phyloP scores from a whole-genome alignment of 2,888 invertebrate genomes.

The Acanthosoma haemorrhoidale region DNA sequence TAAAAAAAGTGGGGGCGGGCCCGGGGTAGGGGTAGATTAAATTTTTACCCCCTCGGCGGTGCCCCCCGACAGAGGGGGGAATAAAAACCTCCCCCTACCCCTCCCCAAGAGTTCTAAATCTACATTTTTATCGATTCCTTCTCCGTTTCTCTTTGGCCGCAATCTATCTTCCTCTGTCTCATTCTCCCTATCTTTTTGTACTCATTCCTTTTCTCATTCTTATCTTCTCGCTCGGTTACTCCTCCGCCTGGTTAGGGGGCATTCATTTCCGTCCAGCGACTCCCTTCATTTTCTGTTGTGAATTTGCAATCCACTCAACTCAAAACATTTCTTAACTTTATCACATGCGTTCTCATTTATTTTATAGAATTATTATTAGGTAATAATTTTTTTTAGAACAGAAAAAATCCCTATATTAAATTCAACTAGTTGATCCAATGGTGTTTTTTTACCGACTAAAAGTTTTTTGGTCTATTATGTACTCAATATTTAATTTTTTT shows the following conservation, averaged over 20 bases:
- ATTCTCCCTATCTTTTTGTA: slow-evolving; percentile 3
- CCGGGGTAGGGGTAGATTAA: slow-evolving; percentile 34
- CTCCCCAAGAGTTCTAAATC: slow-evolving; percentile 36
- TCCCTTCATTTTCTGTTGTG: neutral
- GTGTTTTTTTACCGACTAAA: too few species aligned
- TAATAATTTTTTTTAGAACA: too few species aligned
- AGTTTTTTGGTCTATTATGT: too few species aligned
- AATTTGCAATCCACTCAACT: neutral
- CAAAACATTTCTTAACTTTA: too few species aligned
- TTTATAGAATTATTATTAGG: too few species aligned
- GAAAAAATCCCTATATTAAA: too few species aligned
- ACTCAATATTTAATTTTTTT: too few species aligned
- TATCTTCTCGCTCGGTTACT: neutral
- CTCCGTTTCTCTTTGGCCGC: slow-evolving; percentile 16
- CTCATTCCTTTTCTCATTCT: neutral
- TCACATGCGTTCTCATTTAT: too few species aligned
- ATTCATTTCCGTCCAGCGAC: slow-evolving; percentile 7
- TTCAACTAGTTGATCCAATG: too few species aligned
- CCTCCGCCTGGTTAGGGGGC: neutral
- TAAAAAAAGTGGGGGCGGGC: slow-evolving; percentile 15
- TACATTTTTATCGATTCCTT: slow-evolving; percentile 41
- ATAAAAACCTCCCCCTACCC: slow-evolving; percentile 39
- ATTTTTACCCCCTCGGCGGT: slow-evolving; percentile 35
- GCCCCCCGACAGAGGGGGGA: slow-evolving; percentile 25
- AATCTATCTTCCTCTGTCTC: slow-evolving; percentile 11